phyloP scores from a whole-genome alignment of 2,113 vertebrate genomes.

The Anser brachyrhynchus region DNA sequence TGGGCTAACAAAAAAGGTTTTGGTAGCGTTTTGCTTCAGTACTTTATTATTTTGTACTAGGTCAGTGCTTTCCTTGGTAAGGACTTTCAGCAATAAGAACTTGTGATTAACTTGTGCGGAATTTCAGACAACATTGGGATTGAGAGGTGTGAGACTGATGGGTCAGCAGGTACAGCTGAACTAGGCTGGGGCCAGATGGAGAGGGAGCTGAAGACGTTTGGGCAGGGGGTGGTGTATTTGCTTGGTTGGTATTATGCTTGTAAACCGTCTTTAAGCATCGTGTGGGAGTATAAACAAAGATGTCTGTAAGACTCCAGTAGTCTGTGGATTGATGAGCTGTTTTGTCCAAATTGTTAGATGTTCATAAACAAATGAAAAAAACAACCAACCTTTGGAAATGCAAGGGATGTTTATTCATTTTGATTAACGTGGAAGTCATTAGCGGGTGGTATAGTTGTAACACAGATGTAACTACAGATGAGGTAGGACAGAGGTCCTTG shows the following conservation, averaged over 20 bases:
- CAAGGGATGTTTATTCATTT: not conserved
- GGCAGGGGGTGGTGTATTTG: not conserved
- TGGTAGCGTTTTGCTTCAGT: not conserved
- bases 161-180: not conserved
- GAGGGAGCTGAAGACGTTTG: not conserved
- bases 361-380: not conserved
- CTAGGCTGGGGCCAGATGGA: not conserved
- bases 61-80: not conserved
- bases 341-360: not conserved
- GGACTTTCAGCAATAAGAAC: not conserved
- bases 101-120: not conserved
- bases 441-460: not conserved
- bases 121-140: not conserved
- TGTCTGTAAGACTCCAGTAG: not conserved
- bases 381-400: rapidly evolving
- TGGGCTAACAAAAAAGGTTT: not conserved
- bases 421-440: not conserved
- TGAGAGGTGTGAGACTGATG: not conserved
- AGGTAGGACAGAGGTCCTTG: not conserved
- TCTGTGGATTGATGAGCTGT: not conserved
- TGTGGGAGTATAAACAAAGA: not conserved
- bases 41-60: not conserved
- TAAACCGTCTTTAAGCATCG: not conserved
- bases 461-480: not conserved
- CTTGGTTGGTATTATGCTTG: not conserved